Conservation (phyloP, 2,797 vertebrate species). For the Phylloscopus collybita region DNA sequence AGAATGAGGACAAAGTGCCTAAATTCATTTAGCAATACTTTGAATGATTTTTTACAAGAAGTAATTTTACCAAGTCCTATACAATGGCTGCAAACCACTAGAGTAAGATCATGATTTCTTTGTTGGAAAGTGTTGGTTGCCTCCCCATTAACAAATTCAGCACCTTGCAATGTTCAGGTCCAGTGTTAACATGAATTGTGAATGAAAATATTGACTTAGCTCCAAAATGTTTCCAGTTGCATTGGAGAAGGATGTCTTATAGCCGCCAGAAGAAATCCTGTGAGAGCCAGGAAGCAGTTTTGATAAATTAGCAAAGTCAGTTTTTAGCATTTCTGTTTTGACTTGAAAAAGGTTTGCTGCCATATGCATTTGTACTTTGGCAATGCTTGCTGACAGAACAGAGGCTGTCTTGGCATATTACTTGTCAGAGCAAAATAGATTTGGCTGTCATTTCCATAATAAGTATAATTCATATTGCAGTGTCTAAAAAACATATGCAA, state of each 20-base stretch:
- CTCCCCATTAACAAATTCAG: neutral
- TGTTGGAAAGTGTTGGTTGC: neutral
- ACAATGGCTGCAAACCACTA: neutral
- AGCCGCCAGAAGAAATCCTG: slow-evolving; percentile 11
- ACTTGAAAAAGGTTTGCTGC: slow-evolving; percentile 50
- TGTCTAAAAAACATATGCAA: slow-evolving; percentile 54
- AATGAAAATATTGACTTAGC: slow-evolving; percentile 57
- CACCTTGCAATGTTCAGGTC: neutral
- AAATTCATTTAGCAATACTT: neutral
- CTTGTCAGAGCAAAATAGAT: slow-evolving; percentile 61
- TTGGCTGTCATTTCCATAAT: slow-evolving; percentile 65
- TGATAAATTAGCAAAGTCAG: slow-evolving; percentile 71
- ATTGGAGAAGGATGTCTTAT: neutral
- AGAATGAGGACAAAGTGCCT: neutral
- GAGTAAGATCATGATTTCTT: neutral
- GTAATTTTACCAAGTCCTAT: neutral
- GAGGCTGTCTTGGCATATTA: slow-evolving; percentile 64
- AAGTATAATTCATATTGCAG: slow-evolving; percentile 60
- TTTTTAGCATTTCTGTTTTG: slow-evolving; percentile 59
- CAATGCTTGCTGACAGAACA: slow-evolving; percentile 63
- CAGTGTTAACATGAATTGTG: slow-evolving; percentile 56
- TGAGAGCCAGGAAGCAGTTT: slow-evolving; percentile 55
- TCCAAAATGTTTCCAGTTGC: slow-evolving; percentile 43
- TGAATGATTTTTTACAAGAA: neutral
- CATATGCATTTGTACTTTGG: slow-evolving; percentile 67